Percentiles rank a stretch among this genome's conserved stretches.
Conservation (phyloP, 2,888 invertebrate species). For the Drosophila ezoana region DNA sequence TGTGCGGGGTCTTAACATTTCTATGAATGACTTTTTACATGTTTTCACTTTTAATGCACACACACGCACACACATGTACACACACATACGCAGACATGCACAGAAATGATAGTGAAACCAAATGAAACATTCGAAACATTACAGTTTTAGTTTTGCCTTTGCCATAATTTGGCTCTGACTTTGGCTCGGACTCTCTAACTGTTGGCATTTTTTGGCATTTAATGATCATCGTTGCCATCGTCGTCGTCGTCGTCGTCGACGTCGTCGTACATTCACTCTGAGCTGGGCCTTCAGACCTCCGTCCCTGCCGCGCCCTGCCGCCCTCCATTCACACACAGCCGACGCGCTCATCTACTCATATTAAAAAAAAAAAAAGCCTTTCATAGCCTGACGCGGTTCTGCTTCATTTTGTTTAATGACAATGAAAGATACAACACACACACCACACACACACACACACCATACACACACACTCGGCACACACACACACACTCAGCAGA, state of each 20-base stretch:
- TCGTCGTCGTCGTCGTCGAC: constrained; percentile 1
- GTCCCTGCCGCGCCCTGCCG: not conserved
- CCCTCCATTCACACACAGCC: constrained; percentile 13
- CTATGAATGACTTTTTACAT: constrained; percentile 67
- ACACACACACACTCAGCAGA: constrained; percentile 5
- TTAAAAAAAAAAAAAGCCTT: constrained; percentile 57
- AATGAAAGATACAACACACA: constrained; percentile 57
- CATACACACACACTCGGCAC: constrained; percentile 9
- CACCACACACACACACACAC: constrained; percentile 25
- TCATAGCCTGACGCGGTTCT: constrained; percentile 73
- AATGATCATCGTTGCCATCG: constrained; percentile 65
- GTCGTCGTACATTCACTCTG: constrained; percentile 55
- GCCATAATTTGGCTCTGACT: constrained; percentile 73
- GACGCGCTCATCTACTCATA: constrained; percentile 28
- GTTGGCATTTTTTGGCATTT: constrained; percentile 75
- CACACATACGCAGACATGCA: constrained; percentile 1
- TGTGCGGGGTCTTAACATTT: constrained; percentile 46
- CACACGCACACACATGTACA: constrained; percentile 29
- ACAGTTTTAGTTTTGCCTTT: constrained; percentile 74
- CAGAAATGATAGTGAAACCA: constrained; percentile 67
- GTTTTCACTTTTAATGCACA: constrained; percentile 76
- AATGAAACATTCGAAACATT: constrained; percentile 73
- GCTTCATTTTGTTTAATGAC: constrained; percentile 81
- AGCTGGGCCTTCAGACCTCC: constrained; percentile 14
- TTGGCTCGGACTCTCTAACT: constrained; percentile 61